phyloP scores from a whole-genome alignment of 2,888 invertebrate species.

The Lampropteryx suffumata region DNA sequence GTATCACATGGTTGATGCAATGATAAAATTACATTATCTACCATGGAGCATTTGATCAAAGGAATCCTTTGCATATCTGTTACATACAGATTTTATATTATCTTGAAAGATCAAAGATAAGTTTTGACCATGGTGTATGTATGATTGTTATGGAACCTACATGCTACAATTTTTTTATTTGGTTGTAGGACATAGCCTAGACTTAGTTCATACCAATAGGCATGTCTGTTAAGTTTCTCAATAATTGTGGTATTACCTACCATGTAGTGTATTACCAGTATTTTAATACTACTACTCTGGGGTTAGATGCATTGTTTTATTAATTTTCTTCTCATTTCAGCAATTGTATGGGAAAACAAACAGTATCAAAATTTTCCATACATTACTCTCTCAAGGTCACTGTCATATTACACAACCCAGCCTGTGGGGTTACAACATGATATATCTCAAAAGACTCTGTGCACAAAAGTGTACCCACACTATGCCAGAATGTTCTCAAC shows the following conservation, averaged over 20 bases:
- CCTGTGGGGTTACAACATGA: conserved; percentile 64
- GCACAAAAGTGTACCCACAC: conserved; percentile 51
- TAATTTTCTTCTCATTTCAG: conserved; percentile 48
- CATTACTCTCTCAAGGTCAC: conserved; percentile 72
- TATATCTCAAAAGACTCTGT: conserved; percentile 60
- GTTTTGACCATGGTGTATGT: too few relatives aligned
- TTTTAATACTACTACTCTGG: neutral
- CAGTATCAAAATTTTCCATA: conserved; percentile 72
- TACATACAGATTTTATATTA: too few relatives aligned
- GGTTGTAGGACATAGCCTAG: too few relatives aligned
- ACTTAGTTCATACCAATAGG: too few relatives aligned
- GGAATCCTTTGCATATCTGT: conserved; percentile 10
- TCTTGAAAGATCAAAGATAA: too few relatives aligned
- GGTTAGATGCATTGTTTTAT: neutral
- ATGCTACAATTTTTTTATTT: too few relatives aligned
- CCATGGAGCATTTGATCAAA: conserved; percentile 3
- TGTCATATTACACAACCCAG: conserved; percentile 72
- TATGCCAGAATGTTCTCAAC: conserved; percentile 59
- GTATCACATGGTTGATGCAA: conserved; percentile 50
- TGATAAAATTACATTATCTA: neutral
- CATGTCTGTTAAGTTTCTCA: too few relatives aligned
- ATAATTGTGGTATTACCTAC: too few relatives aligned
- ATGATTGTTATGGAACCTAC: too few relatives aligned
- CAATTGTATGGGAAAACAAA: conserved; percentile 65
- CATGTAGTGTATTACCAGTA: too few relatives aligned